Percentiles rank a stretch among this genome's conserved stretches.
These are phyloP conservation scores for Nephrotoma flavescens DNA, from an alignment of 2,888 invertebrate genomes.

Conservation along the genomic window DNA sequence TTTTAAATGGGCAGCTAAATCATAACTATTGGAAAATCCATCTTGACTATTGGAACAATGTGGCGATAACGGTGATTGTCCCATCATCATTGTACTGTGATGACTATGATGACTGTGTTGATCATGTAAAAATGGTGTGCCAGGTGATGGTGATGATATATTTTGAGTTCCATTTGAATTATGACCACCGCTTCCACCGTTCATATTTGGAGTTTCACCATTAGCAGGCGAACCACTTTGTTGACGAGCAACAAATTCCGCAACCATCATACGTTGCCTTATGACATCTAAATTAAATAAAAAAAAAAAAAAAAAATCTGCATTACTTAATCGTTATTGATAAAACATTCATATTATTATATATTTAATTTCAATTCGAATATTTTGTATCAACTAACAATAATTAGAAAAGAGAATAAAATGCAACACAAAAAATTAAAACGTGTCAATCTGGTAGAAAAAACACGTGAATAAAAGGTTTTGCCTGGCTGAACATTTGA, in stretches of 20 bases:
- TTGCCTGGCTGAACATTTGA: background rate
- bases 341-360: background rate
- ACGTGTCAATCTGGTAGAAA: background rate
- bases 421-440: background rate
- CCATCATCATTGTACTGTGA: slow-evolving; percentile 16
- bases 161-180: background rate
- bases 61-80: slow-evolving; percentile 26
- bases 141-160: slow-evolving; percentile 23
- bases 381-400: background rate
- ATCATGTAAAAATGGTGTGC: slow-evolving; percentile 1
- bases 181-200: slow-evolving; percentile 20
- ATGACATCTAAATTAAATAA: slow-evolving; percentile 13
- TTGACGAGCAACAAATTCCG: slow-evolving; percentile 68
- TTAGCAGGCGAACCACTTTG: slow-evolving; percentile 53
- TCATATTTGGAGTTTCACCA: slow-evolving; percentile 42
- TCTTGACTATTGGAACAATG: slow-evolving; percentile 21
- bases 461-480: background rate
- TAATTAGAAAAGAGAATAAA: background rate
- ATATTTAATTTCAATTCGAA: background rate
- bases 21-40: slow-evolving; percentile 35
- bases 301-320: slow-evolving; percentile 4
- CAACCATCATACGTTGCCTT: slow-evolving; percentile 65
- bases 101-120: slow-evolving; percentile 18
- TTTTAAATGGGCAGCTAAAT: slow-evolving; percentile 36
- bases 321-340: background rate